Evolutionary conservation across 2,113 vertebrate genomes (phyloP).

Genomic region (Eidolon helvum): DNA sequence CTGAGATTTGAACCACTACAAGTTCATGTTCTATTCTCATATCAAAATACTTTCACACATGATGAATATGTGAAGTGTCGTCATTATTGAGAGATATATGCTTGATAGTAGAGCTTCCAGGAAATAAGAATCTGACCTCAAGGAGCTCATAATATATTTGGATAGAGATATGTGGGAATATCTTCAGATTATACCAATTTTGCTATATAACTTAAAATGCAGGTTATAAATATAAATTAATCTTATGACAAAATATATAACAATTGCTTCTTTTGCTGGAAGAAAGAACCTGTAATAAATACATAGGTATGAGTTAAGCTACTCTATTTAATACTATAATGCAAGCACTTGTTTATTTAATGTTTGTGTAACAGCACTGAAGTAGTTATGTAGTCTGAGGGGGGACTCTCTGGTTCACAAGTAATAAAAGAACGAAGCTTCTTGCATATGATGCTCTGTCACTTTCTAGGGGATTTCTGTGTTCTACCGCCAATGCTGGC

Average conservation of each 20-base stretch:
- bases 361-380: background rate
- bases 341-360: background rate
- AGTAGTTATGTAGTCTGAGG: background rate
- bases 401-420: background rate
- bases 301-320: background rate
- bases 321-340: background rate
- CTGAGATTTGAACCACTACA: background rate
- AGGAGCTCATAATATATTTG: background rate
- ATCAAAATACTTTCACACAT: background rate
- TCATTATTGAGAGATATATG: background rate
- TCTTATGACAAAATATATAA: background rate
- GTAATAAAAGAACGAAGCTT: background rate
- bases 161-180: background rate
- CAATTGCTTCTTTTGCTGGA: background rate
- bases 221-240: background rate
- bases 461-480: background rate
- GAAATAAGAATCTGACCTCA: background rate
- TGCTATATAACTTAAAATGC: background rate
- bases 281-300: background rate
- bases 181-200: background rate
- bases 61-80: background rate
- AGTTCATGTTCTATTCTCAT: background rate
- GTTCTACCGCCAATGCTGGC: background rate
- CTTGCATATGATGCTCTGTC: background rate
- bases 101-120: background rate